Evolutionary conservation across 2,113 vertebrate genomes (phyloP), one percentile per base, ranked within the genome.

Genomic region (Scopus umbretta): DNA sequence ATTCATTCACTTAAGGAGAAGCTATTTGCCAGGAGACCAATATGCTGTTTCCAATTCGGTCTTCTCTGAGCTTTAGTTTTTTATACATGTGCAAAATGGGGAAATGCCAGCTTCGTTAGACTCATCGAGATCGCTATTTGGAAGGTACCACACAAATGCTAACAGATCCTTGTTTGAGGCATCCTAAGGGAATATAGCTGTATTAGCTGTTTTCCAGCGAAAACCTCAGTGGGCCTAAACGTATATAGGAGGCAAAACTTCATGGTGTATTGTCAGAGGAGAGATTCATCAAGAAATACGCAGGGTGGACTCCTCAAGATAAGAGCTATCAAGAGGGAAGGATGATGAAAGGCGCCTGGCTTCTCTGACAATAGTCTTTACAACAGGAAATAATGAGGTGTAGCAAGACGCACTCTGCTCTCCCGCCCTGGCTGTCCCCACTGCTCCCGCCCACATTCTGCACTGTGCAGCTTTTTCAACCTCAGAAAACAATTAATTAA

Each of bases 51-150:
- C 50, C 25, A 90, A 23, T 61, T 76, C 59, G 47, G 27, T 34
- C 32, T 78, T 45, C 59, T 80, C 63, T 43, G 22, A 88, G 71
- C 45, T 91, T 86, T 59, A 20, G 11, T 7, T 80, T 93, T 47
- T 92, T 47, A 67, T 21, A 29, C 6, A 47, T n/a, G 30, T 45
- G 29, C 27, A 65, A 72, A 91, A 86, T 0, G 5, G 34, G 40
- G 10, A 94, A 84, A 89, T 58, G 30, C 5, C 78, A 84, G 29
- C 32, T 76, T 86, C 4, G 8, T 81, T 68, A 79, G 17, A 67
- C 6, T n/a, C 19, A 18, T 42, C 0, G 0, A 84, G 34, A 74
- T 40, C 18, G 17, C 14, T 78, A 6, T 62, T 45, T 59, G 47
- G 45, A 92, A 93, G 30, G 17, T 40, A 74, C 38, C 30, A 84